Evolutionary conservation across 2,113 vertebrate genomes (phyloP).

Genomic region (Psittacara wagleri): DNA sequence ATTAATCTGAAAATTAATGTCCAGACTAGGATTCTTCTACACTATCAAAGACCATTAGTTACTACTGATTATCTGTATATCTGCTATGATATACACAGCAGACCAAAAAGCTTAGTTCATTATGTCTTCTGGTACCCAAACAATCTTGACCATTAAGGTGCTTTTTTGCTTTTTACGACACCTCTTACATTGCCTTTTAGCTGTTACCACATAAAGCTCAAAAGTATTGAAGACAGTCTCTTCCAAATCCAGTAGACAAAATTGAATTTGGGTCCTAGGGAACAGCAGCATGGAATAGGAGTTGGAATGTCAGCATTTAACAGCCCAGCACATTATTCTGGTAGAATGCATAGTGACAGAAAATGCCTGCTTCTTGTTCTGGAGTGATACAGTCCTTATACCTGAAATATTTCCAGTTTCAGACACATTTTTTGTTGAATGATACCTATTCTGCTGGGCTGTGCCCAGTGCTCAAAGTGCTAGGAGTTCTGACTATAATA

Average conservation of each 20-base stretch:
- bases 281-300: neutral
- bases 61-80: neutral
- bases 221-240: neutral
- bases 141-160: neutral
- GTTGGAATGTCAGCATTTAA: neutral
- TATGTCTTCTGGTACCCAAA: neutral
- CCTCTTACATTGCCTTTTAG: neutral
- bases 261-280: neutral
- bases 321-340: neutral
- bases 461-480: neutral
- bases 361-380: neutral
- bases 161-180: neutral
- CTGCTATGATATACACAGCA: neutral
- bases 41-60: neutral
- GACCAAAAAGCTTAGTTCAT: neutral
- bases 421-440: neutral
- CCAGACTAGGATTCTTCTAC: neutral
- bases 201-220: neutral
- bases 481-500: neutral
- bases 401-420: neutral
- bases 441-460: neutral
- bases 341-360: neutral
- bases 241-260: constrained; percentile 9
- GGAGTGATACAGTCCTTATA: neutral
- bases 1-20: neutral